Evolutionary conservation across 2,797 vertebrate genomes (phyloP).

Genomic region (Spinibarbus caldwelli): DNA sequence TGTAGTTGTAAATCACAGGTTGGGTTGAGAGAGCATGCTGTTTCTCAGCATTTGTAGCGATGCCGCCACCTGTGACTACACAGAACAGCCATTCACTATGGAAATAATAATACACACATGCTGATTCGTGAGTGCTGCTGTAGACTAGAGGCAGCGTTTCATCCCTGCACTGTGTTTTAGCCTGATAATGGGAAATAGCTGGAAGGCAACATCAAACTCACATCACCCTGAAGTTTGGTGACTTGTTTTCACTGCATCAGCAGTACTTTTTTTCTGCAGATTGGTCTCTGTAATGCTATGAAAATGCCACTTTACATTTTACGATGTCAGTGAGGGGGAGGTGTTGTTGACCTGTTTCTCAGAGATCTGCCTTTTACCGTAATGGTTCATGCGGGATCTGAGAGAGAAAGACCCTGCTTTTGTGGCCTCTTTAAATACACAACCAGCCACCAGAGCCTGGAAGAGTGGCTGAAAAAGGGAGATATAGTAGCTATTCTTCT

Average conservation of each 20-base stretch:
- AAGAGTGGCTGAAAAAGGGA: conserved; percentile 8
- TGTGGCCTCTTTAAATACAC: conserved; percentile 38
- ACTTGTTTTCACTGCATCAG: conserved; percentile 15
- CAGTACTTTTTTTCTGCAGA: not conserved
- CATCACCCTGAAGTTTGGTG: conserved; percentile 3
- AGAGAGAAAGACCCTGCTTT: conserved; percentile 5
- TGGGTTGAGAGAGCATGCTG: conserved; percentile 38
- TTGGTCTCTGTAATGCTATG: not conserved
- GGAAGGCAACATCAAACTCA: not conserved
- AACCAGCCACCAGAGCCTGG: not conserved
- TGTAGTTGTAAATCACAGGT: conserved; percentile 76
- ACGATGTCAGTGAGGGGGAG: not conserved
- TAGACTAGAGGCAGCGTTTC: not conserved
- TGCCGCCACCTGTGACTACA: conserved; percentile 56
- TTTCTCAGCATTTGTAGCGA: conserved; percentile 57
- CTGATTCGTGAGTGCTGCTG: not conserved
- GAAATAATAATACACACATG: conserved; percentile 3
- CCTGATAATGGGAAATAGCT: conserved; percentile 18
- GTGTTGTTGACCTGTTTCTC: not conserved
- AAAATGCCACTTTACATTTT: not conserved
- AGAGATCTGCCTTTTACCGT: not conserved
- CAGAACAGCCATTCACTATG: conserved; percentile 19
- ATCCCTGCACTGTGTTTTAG: not conserved
- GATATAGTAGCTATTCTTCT: conserved; percentile 36
- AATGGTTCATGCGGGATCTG: not conserved